Evolutionary conservation across 1,140 invertebrate species (phyloP).

Genomic region (Lepidostoma basale): DNA sequence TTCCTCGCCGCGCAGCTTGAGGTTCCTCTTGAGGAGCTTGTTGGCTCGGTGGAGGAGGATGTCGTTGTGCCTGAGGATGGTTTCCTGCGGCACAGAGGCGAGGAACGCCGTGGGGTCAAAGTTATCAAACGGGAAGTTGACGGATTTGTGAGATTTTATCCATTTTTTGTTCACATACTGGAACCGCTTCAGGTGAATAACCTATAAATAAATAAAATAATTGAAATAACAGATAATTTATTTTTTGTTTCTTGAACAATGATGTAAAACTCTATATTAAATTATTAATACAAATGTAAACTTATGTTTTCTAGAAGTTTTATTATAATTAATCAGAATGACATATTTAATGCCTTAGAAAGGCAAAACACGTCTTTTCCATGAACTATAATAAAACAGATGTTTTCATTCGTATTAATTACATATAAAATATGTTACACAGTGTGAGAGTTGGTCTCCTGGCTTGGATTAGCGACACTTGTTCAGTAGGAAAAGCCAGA

Average conservation of each 20-base stretch:
- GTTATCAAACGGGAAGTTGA: constrained; percentile 82
- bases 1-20: constrained; percentile 3
- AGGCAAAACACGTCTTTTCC: no score
- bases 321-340: no score
- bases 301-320: no score
- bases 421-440: no score
- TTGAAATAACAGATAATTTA: constrained; percentile 15
- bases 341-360: no score
- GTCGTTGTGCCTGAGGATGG: constrained; percentile 68
- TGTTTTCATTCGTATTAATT: no score
- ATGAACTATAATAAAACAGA: no score
- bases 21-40: constrained; percentile 5
- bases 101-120: constrained; percentile 84
- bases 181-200: constrained; percentile 88
- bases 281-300: no score
- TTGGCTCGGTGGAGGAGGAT: constrained; percentile 45
- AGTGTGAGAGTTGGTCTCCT: no score
- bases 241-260: no score
- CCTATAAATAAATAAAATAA: constrained; percentile 61
- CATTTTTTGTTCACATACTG: constrained; percentile 87
- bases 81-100: constrained; percentile 76
- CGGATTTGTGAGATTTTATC: constrained; percentile 93
- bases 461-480: no score
- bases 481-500: not conserved
- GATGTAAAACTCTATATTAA: no score